Base-by-base conservation (phyloP, 2,888 invertebrate species). In the Himalopsyche kuldschensis region DNA sequence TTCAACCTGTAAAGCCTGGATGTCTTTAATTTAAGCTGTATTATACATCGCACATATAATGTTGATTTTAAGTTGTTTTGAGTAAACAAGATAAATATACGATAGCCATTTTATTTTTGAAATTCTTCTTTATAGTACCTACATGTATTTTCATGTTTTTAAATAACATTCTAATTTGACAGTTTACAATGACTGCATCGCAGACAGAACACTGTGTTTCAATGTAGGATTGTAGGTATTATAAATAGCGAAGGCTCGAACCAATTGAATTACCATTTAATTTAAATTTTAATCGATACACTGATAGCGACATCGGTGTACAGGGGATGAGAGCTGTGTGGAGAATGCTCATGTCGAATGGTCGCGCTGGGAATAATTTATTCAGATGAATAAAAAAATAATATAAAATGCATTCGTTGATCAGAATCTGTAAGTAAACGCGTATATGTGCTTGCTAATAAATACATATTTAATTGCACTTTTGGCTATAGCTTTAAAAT, bases 241-340 rank as follows among this genome's bases (percentile, higher is more conserved):
- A 55, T 20, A 55, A 55, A 55, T 55, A 55, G 55, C 55, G 55
- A 55, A 55, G 80, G 80, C 75, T 75, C 75, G 41, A 30, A 27
- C 69, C 84, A 79, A 84, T 82, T 84, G 84, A 82, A 84, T 84
- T 84, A 84, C 75, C 82, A 84, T 84, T 79, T 82, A 81, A 84
- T 84, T 84, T 84, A 82, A 84, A 84, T 84, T 84, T 82, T 84
- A 84, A 84, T 84, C 84, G 84, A 84, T 82, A 84, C 84, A 84
- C 75, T 84, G 82, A 84, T 79, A 77, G 82, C 78, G 77, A 77
- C 47, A 55, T 55, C 24, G 55, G 55, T 55, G 20, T 20, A 24
- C 55, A 55, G 20, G 10, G 55, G 20, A 55, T 55, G 55, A 20
- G 55, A 55, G 55, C 20, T 55, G 55, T 55, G 24, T 55, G 55